Percentiles rank a stretch among this genome's conserved stretches.
Evolutionary conservation across 2,797 vertebrate genomes (phyloP).

Genomic region (Pangasius macronema): DNA sequence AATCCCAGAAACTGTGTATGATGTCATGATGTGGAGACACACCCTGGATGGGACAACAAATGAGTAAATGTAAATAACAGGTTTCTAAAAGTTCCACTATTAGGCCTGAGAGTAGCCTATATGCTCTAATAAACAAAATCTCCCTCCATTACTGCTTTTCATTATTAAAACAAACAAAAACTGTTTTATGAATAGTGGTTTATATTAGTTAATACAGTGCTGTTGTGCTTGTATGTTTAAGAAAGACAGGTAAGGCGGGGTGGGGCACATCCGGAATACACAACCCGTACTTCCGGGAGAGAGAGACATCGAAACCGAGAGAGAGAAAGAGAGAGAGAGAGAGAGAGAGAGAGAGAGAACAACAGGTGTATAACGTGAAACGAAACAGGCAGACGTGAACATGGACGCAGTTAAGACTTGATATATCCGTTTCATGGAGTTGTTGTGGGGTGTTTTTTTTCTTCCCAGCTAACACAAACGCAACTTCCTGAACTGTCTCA

Average conservation of each 20-base stretch:
- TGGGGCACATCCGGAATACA: neutral
- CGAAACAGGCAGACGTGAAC: too few relatives aligned
- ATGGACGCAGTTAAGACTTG: neutral
- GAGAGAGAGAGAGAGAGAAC: neutral
- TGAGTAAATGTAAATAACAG: too few relatives aligned
- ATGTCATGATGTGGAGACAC: too few relatives aligned
- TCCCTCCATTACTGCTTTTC: neutral
- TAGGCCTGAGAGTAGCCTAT: too few relatives aligned
- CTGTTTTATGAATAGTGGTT: neutral
- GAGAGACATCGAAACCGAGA: neutral
- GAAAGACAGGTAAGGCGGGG: neutral
- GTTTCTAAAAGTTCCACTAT: too few relatives aligned
- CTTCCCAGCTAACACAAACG: neutral
- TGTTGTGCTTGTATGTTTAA: too few relatives aligned
- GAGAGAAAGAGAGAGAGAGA: neutral
- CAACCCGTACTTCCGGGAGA: slow-evolving; percentile 5
- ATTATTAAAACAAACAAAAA: neutral
- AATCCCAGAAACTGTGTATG: too few relatives aligned
- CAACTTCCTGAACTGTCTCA: neutral
- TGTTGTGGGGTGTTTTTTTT: neutral
- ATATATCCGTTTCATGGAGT: neutral
- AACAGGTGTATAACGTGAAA: neutral
- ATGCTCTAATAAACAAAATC: neutral
- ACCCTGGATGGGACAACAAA: too few relatives aligned
- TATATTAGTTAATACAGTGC: neutral